Base-by-base conservation (phyloP, 2,888 invertebrate species). In the Aphodius sticticus region DNA sequence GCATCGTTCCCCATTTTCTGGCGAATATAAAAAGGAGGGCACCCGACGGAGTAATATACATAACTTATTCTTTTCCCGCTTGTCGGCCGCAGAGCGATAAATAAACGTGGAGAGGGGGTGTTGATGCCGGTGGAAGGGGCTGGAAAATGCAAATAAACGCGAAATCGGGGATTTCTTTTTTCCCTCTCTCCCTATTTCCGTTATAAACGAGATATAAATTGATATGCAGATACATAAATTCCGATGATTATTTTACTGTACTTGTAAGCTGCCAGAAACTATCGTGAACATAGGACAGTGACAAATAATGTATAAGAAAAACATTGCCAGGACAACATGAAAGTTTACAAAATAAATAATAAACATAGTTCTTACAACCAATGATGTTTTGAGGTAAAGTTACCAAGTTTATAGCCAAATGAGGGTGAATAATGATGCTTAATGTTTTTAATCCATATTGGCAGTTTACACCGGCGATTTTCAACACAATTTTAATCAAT, bases 131-230 rank as follows among this genome's bases (percentile, higher is more conserved):
- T 7, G 12, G 53, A 53, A 53, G 53, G 53, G 53, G 53, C 9
- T 53, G 53, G 12, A 53, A 53, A 53, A 53, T 53, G 53, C 53
- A 53, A 53, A 53, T 53, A 53, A 53, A 53, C 53, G 53, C 53
- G 12, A 53, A 53, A 53, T 53, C 53, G 53, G 53, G 53, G 53
- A 53, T 53, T 53, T 53, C 53, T 53, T 53, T 53, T 53, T 53
- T 53, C 9, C 12, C 53, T 53, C 53, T 53, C 53, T 53, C 53
- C 53, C 53, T 12, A 53, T 53, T 53, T 53, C 53, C 53, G 53
- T 53, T 53, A 53, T 53, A 53, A 53, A 53, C 53, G 53, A 53
- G 53, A 53, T 53, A 53, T 53, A 53, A 53, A 53, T 53, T 53
- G 53, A 53, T 53, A 53, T 53, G 53, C 53, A 53, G 53, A 53